These are phyloP conservation scores for Macrobrachium nipponense DNA, from an alignment of 1,140 invertebrate genomes.

Conservation along the genomic window DNA sequence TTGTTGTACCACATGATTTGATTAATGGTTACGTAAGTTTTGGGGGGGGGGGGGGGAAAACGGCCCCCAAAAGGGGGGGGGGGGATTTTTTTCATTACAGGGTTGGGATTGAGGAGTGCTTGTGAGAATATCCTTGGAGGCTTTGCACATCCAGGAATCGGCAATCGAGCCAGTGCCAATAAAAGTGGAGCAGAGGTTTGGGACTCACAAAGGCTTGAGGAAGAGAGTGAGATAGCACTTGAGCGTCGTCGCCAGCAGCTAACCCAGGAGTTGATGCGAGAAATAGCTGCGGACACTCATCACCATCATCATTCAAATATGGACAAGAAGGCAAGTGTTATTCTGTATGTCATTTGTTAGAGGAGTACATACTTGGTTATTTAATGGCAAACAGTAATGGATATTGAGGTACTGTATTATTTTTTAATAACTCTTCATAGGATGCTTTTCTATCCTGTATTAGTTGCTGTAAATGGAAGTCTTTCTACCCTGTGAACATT, in stretches of 20 bases:
- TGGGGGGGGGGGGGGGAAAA: too few species aligned
- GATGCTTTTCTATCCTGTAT: too few species aligned
- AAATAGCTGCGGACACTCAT: slow-evolving; percentile 46
- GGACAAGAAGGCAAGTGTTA: slow-evolving; percentile 28
- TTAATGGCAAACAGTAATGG: too few species aligned
- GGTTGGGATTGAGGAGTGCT: not conserved
- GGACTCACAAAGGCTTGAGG: slow-evolving; percentile 31
- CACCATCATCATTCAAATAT: slow-evolving; percentile 32
- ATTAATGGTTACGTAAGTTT: too few species aligned
- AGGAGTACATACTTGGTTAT: not conserved
- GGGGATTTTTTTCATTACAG: too few species aligned
- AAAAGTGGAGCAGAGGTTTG: slow-evolving; percentile 31
- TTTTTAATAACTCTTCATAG: not conserved
- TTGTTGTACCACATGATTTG: too few species aligned
- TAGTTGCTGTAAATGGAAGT: too few species aligned
- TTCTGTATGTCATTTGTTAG: not conserved
- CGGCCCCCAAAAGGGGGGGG: too few species aligned
- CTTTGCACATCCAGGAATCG: not conserved
- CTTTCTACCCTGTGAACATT: too few species aligned
- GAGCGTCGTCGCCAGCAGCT: slow-evolving; percentile 43
- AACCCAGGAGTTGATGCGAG: slow-evolving; percentile 49
- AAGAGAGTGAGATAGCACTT: slow-evolving; percentile 42
- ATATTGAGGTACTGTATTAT: not conserved
- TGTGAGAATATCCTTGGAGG: not conserved
- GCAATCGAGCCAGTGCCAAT: not conserved